phyloP scores from a whole-genome alignment of 2,888 invertebrate genomes.

The Archips xylosteana region DNA sequence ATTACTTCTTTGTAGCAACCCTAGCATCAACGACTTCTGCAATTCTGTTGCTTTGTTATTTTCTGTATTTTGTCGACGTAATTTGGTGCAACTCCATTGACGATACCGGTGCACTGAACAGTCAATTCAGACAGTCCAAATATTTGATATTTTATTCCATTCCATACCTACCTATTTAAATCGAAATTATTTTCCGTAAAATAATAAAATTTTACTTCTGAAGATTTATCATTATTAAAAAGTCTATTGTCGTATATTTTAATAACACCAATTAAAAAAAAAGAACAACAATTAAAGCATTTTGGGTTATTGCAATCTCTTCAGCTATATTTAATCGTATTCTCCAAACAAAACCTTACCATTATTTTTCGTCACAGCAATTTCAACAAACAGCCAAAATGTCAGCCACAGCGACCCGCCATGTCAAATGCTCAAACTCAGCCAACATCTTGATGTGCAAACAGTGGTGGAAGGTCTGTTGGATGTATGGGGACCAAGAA shows the following conservation, averaged over 20 bases:
- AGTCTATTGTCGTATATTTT: not conserved
- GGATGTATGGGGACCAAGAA: conserved; percentile 94
- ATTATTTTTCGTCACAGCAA: not conserved
- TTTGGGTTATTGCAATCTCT: conserved; percentile 6
- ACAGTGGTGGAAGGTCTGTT: conserved; percentile 96
- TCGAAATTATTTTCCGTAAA: no score
- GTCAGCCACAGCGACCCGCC: conserved; percentile 82
- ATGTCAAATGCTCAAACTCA: conserved; percentile 83
- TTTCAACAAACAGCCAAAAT: conserved; percentile 58
- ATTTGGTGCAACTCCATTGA: conserved; percentile 28
- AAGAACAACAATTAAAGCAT: not conserved
- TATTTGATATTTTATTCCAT: not conserved
- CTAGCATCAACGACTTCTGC: conserved; percentile 11
- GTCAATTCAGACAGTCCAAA: not conserved
- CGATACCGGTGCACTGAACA: conserved; percentile 6
- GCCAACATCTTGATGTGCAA: conserved; percentile 93
- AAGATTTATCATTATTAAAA: not conserved
- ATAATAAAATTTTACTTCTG: no score
- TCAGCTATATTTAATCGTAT: not conserved
- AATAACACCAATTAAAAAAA: not conserved
- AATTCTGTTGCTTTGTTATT: conserved; percentile 37
- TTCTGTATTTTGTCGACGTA: conserved; percentile 31
- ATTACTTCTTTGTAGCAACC: conserved; percentile 16
- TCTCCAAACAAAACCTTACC: conserved; percentile 10
- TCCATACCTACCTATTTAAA: no score